Evolutionary conservation across 2,888 invertebrate species (phyloP), one percentile per base, ranked within the genome.

Genomic region (Clanis bilineata): DNA sequence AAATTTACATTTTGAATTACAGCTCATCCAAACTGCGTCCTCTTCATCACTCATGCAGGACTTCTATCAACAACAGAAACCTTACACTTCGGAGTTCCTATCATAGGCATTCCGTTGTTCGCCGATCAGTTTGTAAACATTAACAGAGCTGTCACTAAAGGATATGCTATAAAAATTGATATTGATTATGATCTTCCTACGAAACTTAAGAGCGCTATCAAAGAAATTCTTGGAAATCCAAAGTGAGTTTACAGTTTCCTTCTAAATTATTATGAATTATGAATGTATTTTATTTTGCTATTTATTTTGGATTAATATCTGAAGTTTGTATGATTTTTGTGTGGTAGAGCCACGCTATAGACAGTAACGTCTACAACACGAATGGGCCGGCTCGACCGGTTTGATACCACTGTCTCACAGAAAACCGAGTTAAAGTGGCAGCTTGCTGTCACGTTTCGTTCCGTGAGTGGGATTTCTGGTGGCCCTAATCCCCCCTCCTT

Each of bases 21-120:
- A 86, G 86, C 77, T 22, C 86, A 86, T 57, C 74, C 73, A 0
- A 86, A 85, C 22, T 70, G 76, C 47, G 10, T 75, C 0, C 64
- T 86, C 0, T 86, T 86, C 51, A 74, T 86, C 22, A 78, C 83
- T 0, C 86, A 86, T 60, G 86, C 85, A 3, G 86, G 86, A 10
- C 65, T 79, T 0, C 68, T 85, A 0, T 86, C 86, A 0, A 54
- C 74, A 0, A 80, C 74, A 1, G 86, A 86, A 36, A 68, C 82
- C 1, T 23, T 84, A 0, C 72, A 78, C 45, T 81, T 75, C 38
- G 83, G 77, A 6, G 72, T 77, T 0, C 86, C 86, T 1, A 62
- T 80, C 0, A 77, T 86, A 12, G 74, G 76, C 9, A 72, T 87
- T 3, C 86, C 86, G 4, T 70, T 80, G 0, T 83, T 76, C 22